These are phyloP conservation scores for Podarcis raffonei DNA, from an alignment of 2,113 vertebrate genomes.

Conservation along the genomic window DNA sequence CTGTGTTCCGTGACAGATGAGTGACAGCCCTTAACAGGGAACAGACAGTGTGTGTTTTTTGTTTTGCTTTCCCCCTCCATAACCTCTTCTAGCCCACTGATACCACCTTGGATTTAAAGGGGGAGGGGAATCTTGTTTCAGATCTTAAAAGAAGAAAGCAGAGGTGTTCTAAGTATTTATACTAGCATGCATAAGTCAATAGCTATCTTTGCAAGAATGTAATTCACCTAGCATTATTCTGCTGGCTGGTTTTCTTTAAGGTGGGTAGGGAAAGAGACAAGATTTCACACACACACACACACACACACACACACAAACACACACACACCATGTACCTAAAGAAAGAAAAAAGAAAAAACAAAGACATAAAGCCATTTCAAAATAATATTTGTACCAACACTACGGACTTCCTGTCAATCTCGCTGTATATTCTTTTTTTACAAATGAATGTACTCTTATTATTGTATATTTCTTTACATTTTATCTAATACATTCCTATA, in stretches of 20 bases:
- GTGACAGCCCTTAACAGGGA: slow-evolving; percentile 31
- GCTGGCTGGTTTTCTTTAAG: background rate
- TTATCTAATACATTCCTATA: too few relatives aligned
- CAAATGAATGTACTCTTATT: too few relatives aligned
- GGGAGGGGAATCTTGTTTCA: background rate
- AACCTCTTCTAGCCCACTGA: slow-evolving; percentile 14
- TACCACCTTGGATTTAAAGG: slow-evolving; percentile 5
- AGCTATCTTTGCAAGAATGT: background rate
- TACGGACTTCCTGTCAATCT: too few relatives aligned
- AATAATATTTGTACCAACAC: too few relatives aligned
- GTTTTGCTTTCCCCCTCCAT: slow-evolving; percentile 16
- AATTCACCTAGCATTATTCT: background rate
- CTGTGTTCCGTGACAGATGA: slow-evolving; percentile 8
- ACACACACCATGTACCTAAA: too few relatives aligned
- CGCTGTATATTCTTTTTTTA: too few relatives aligned
- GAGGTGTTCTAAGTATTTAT: background rate
- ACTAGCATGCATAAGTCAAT: background rate
- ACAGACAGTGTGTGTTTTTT: slow-evolving; percentile 2
- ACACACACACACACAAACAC: too few relatives aligned
- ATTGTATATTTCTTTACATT: too few relatives aligned
- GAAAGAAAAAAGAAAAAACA: too few relatives aligned
- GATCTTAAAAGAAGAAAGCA: background rate
- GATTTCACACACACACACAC: too few relatives aligned
- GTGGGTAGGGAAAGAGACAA: too few relatives aligned
- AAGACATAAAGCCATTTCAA: too few relatives aligned